Conservation (phyloP, 1,140 invertebrate species). For the Dreissena polymorpha region DNA sequence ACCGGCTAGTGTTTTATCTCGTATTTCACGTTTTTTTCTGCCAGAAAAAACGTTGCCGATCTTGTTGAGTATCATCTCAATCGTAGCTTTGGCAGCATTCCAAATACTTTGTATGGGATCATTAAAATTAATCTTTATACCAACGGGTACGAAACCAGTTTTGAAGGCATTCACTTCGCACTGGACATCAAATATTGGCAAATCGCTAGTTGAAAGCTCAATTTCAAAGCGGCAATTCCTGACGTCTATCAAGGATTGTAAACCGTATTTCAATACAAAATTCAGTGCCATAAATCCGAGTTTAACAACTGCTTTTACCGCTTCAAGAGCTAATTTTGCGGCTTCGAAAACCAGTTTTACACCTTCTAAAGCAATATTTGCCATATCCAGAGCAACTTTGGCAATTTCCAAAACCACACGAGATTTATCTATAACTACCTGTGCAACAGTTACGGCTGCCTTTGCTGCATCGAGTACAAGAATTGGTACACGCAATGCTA, state of each 20-base stretch:
- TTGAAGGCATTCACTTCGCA: slow-evolving; percentile 36
- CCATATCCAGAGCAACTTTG: slow-evolving; percentile 5
- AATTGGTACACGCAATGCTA: slow-evolving; percentile 21
- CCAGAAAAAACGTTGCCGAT: neutral
- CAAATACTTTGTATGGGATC: slow-evolving; percentile 40
- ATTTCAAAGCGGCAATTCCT: slow-evolving; percentile 42
- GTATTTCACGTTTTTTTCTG: slow-evolving; percentile 17
- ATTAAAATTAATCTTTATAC: slow-evolving; percentile 28
- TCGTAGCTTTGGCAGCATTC: slow-evolving; percentile 26
- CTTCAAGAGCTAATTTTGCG: slow-evolving; percentile 32
- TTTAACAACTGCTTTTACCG: slow-evolving; percentile 23
- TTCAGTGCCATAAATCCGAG: slow-evolving; percentile 14
- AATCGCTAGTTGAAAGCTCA: neutral
- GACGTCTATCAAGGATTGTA: slow-evolving; percentile 26
- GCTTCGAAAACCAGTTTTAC: slow-evolving; percentile 14
- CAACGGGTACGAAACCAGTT: slow-evolving; percentile 18
- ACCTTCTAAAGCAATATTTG: slow-evolving; percentile 17
- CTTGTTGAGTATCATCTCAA: slow-evolving; percentile 4
- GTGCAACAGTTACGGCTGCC: slow-evolving; percentile 9
- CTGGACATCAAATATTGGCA: slow-evolving; percentile 7
- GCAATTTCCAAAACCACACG: slow-evolving; percentile 27
- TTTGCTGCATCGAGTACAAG: slow-evolving; percentile 29
- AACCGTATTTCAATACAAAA: slow-evolving; percentile 28
- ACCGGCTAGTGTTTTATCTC: neutral
- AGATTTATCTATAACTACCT: slow-evolving; percentile 40